A percentile compares a stretch with the other conserved stretches of the same genome.
These are phyloP conservation scores for Nothoprocta perdicaria DNA, from an alignment of 2,113 vertebrate species.

Conservation along the genomic window DNA sequence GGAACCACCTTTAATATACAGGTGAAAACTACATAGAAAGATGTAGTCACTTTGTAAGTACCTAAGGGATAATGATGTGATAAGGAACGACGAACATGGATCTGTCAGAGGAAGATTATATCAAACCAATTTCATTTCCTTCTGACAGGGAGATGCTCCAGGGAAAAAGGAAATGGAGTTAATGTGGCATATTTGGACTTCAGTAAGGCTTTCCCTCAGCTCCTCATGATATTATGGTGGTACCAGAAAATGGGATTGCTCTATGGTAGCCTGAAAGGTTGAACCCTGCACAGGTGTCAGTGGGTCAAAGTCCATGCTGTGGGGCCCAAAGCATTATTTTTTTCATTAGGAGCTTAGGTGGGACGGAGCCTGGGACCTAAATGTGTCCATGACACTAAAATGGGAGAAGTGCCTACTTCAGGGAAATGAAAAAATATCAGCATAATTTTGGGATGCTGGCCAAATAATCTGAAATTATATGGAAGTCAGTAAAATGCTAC, in stretches of 20 bases:
- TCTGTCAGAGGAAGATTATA: not conserved
- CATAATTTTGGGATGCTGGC: not conserved
- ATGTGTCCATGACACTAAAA: not conserved
- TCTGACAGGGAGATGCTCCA: not conserved
- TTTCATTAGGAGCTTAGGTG: not conserved
- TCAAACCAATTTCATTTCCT: not conserved
- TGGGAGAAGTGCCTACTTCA: not conserved
- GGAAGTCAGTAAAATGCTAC: not conserved
- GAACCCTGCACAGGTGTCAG: not conserved
- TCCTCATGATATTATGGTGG: not conserved
- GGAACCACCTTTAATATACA: not conserved
- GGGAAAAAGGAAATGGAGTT: not conserved
- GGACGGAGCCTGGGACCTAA: not conserved
- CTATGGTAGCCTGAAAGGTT: not conserved
- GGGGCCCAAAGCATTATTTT: not conserved
- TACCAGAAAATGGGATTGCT: not conserved
- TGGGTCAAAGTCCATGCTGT: not conserved
- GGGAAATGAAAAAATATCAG: not conserved
- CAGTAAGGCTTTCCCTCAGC: not conserved
- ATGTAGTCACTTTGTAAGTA: not conserved
- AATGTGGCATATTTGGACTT: not conserved
- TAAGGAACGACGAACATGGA: not conserved
- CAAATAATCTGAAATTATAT: not conserved
- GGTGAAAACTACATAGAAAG: not conserved
- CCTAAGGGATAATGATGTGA: not conserved